A percentile compares a stretch with the other conserved stretches of the same genome.
These are phyloP conservation scores for Drosophila virilis DNA, from an alignment of 1,140 invertebrate genomes.

Conservation along the genomic window DNA sequence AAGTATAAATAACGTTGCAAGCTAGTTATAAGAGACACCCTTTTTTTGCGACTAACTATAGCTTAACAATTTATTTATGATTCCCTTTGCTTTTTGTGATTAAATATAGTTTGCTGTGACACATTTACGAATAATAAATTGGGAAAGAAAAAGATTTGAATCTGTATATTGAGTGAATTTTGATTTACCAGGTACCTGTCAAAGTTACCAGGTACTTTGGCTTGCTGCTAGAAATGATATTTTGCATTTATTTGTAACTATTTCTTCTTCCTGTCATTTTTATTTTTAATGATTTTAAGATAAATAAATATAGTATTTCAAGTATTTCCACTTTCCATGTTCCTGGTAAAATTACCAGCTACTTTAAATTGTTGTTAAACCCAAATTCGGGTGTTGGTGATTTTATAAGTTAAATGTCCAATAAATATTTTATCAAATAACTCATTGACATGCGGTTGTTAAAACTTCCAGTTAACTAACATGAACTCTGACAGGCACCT, in stretches of 20 bases:
- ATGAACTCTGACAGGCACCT: slow-evolving; percentile 15
- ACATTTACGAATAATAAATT: not conserved
- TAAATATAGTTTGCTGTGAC: not conserved
- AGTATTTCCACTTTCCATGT: too few species aligned
- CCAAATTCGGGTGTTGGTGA: not conserved
- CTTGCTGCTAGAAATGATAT: too few species aligned
- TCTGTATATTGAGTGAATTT: not conserved
- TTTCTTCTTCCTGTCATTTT: too few species aligned
- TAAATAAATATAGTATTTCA: too few species aligned
- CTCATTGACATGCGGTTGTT: not conserved
- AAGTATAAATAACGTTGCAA: slow-evolving; percentile 30
- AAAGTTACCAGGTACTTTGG: not conserved
- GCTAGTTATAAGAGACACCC: not conserved
- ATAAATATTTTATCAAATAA: not conserved
- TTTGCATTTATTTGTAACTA: too few species aligned
- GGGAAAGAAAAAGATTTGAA: not conserved
- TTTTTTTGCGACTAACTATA: not conserved
- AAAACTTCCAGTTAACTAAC: slow-evolving; percentile 13
- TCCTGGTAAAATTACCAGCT: not conserved
- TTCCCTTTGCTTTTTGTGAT: too few species aligned
- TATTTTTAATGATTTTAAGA: too few species aligned
- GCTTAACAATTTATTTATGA: not conserved
- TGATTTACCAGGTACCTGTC: not conserved
- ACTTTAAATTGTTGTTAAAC: not conserved
- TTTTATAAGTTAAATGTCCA: not conserved